Evolutionary conservation across 2,797 vertebrate species (phyloP).

Genomic region (Tinamus major): DNA sequence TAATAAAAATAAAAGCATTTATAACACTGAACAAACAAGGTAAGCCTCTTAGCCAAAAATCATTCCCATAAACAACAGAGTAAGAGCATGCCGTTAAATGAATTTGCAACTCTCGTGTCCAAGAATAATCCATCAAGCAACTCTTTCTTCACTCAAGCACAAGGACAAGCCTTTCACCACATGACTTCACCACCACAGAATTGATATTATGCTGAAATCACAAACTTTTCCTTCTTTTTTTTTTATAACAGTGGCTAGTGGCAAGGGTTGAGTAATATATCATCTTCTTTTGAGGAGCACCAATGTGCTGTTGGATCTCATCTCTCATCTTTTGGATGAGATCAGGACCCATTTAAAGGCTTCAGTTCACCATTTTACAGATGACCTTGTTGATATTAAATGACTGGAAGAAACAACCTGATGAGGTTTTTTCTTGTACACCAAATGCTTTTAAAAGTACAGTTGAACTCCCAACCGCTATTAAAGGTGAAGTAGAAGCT

Average conservation of each 20-base stretch:
- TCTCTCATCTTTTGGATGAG: background rate
- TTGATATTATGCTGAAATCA: background rate
- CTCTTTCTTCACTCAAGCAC: background rate
- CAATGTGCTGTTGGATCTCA: background rate
- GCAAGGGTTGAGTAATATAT: background rate
- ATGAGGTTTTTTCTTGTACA: background rate
- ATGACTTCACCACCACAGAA: background rate
- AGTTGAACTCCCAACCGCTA: background rate
- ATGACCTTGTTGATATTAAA: background rate
- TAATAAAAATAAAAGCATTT: slow-evolving; percentile 27
- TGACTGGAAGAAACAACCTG: background rate
- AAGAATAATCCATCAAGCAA: background rate
- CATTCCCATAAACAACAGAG: background rate
- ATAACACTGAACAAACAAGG: background rate
- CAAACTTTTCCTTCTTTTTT: rapidly evolving
- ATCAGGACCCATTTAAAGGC: background rate
- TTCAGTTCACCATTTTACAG: background rate
- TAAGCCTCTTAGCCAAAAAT: background rate
- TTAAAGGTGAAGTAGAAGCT: background rate
- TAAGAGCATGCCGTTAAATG: background rate
- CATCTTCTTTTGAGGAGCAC: background rate
- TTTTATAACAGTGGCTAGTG: background rate
- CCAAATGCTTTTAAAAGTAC: background rate
- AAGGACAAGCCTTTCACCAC: background rate
- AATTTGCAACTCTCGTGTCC: background rate